phyloP scores from a whole-genome alignment of 2,888 invertebrate species.

The Sycophila texana region DNA sequence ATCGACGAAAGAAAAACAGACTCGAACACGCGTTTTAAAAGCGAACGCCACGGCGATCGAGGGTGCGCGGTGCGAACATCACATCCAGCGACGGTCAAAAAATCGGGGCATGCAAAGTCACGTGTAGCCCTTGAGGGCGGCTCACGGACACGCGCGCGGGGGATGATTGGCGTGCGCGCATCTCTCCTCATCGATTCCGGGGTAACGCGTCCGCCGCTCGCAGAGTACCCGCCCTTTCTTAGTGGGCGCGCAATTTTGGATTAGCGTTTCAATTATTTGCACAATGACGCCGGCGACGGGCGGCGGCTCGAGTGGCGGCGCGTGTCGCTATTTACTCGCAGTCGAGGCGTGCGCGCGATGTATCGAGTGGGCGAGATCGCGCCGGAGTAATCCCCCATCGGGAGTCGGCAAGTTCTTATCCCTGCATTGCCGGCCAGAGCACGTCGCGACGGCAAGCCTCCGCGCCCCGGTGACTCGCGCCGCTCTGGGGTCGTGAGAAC shows the following conservation, averaged over 20 bases:
- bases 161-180: too few species aligned
- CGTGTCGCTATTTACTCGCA: constrained; percentile 71
- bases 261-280: constrained; percentile 75
- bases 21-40: background rate
- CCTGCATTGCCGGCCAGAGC: constrained; percentile 64
- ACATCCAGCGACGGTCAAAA: constrained; percentile 34
- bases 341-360: constrained; percentile 29
- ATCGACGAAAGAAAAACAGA: constrained; percentile 11
- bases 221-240: constrained; percentile 18
- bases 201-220: constrained; percentile 53
- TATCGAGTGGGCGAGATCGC: constrained; percentile 23
- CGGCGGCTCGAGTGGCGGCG: constrained; percentile 63
- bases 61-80: too few species aligned
- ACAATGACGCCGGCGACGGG: constrained; percentile 62
- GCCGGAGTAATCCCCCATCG: constrained; percentile 63
- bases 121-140: constrained; percentile 68
- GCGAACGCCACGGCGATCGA: too few species aligned
- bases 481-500: constrained; percentile 46
- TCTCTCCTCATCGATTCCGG: constrained; percentile 43
- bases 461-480: background rate
- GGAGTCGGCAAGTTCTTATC: constrained; percentile 64
- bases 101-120: constrained; percentile 67
- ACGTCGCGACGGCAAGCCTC: background rate
- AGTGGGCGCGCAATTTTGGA: constrained; percentile 62
- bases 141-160: constrained; percentile 57